Evolutionary conservation across 2,113 vertebrate species (phyloP), one percentile per base, ranked within the genome.

Genomic region (Gambusia affinis): DNA sequence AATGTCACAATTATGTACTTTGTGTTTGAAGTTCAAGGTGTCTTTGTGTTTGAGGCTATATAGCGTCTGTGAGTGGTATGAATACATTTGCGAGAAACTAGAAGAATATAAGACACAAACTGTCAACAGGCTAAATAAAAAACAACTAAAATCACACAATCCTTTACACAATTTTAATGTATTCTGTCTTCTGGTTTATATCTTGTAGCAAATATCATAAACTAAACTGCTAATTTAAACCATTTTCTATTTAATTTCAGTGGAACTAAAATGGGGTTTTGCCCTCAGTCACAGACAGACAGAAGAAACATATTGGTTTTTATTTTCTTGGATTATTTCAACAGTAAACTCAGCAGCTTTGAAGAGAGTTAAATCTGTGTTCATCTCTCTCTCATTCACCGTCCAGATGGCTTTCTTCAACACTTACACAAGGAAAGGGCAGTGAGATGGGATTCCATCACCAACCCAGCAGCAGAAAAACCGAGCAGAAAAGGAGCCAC

Each of bases 361-460:
- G 60, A 60, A 39, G 60, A 57, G 44, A 42, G 69, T 70, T 3
- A 54, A 79, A 27, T 72, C 12, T 64, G 29, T 24, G 64, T 64
- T n/a, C 70, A 31, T 71, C 68, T 70, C 64, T 73, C 66, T 77
- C 37, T 81, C 51, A 24, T 82, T 90, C 83, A 74, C 88, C 86
- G 86, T 81, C 90, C 90, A 91, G 83, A 78, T 91, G 87, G 90
- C 82, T 86, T 84, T 73, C 78, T 82, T 80, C 80, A 70, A 82
- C 90, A 88, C 87, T 85, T 81, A 75, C 66, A 67, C 42, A 69
- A 70, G 66, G 60, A 64, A 73, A 85, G 30, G 70, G 76, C 72
- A 70, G 60, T 4, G 63, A 76, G 35, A 37, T 37, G 35, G 35
- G 35, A 84, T 82, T 72, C 66, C 80, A 70, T 88, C 80, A 81